Percentiles rank a stretch among this genome's conserved stretches.
phyloP scores from a whole-genome alignment of 2,888 invertebrate genomes.

The Drosophila stalkeri region DNA sequence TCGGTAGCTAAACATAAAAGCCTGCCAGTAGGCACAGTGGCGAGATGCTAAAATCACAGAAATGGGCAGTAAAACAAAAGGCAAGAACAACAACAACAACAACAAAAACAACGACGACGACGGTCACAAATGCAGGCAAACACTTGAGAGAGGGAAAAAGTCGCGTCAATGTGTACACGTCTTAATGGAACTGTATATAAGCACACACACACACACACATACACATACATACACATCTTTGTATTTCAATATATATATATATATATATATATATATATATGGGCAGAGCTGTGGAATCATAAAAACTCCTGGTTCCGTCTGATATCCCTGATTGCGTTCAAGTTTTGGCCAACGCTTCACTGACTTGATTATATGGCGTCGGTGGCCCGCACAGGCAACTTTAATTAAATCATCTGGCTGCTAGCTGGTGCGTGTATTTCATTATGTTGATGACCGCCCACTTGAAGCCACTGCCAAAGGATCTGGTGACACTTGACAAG shows the following conservation, averaged over 20 bases:
- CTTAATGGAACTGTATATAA: slow-evolving; percentile 84
- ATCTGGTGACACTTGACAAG: slow-evolving; percentile 78
- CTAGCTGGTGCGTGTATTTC: slow-evolving; percentile 52
- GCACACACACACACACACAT: slow-evolving; percentile 35
- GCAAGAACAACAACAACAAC: slow-evolving; percentile 29
- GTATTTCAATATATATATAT: slow-evolving; percentile 8
- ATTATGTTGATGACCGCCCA: slow-evolving; percentile 52
- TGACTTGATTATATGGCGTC: slow-evolving; percentile 74
- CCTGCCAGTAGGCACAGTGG: slow-evolving; percentile 38
- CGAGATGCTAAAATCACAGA: slow-evolving; percentile 73
- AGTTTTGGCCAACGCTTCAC: slow-evolving; percentile 68
- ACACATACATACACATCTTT: slow-evolving; percentile 7
- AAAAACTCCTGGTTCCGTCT: slow-evolving; percentile 46
- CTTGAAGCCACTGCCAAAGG: slow-evolving; percentile 50
- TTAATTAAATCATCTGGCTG: slow-evolving; percentile 67
- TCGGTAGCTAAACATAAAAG: slow-evolving; percentile 78
- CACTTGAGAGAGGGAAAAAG: slow-evolving; percentile 73
- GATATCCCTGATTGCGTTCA: slow-evolving; percentile 63
- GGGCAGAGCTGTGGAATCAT: slow-evolving; percentile 16
- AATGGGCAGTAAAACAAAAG: slow-evolving; percentile 76
- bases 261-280: slow-evolving; percentile 4
- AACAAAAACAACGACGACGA: slow-evolving; percentile 17
- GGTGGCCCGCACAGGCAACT: slow-evolving; percentile 38
- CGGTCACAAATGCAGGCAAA: slow-evolving; percentile 75
- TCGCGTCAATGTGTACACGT: slow-evolving; percentile 83